Base-by-base conservation (phyloP, 2,888 invertebrate genomes). In the Andricus quercusramuli region DNA sequence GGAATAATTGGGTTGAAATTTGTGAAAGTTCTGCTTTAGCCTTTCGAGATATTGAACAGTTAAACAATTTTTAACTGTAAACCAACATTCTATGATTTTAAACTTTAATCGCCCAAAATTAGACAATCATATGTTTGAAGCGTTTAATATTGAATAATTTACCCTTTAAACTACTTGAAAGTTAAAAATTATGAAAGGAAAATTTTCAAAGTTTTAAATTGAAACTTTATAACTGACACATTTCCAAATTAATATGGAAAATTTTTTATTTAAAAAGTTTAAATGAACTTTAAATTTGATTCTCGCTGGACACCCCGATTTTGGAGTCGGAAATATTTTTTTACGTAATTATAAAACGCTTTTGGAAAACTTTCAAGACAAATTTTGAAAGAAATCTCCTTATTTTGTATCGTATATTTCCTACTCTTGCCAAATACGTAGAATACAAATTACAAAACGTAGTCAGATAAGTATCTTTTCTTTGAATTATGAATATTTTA, bases 381-480 rank as follows among this genome's bases (percentile, higher is more conserved):
- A 17, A 17, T 29, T 25, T 8, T n/a, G 9, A 37, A 32, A 25
- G 37, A 59, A 29, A 32, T 56, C 32, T 56, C 74, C 51, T 56
- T 11, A 65, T 70, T 62, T 62, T 70, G 17, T 51, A 29, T 29
- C 22, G 47, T 80, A 77, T 80, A 80, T 87, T 90, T 88, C 88
- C 87, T 89, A 85, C 82, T 86, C 85, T 90, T 90, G 90, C 90
- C 89, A 90, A 88, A 90, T 89, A 86, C 82, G 83, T 84, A 81
- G 83, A 85, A 82, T 81, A 77, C 83, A 85, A 84, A 86, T 83
- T 76, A 78, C 83, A 85, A 84, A 86, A 82, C 70, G 76, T 87
- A 85, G 81, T 77, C 84, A 85, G 83, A 70, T 79, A 83, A 84
- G 83, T 84, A 80, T 82, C 82, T 84, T 44, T 65, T 29, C 64